phyloP scores from a whole-genome alignment of 2,888 invertebrate species.

The Entomobrya multifasciata region DNA sequence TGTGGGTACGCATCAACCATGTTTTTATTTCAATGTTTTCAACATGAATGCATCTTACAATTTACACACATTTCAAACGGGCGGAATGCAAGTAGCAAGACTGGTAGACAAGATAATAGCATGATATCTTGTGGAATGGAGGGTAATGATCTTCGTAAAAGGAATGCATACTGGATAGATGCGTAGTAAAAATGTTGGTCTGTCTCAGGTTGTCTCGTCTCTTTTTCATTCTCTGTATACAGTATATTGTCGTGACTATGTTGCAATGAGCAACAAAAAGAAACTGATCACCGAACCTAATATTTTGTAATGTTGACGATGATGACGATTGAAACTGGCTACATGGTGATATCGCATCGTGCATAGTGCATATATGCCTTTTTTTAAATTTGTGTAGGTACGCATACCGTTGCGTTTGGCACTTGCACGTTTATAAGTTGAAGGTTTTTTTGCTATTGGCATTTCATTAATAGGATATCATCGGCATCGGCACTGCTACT shows the following conservation, averaged over 20 bases:
- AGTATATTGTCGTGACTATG: background rate
- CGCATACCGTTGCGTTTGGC: background rate
- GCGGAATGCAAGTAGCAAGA: constrained; percentile 44
- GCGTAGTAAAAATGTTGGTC: constrained; percentile 28
- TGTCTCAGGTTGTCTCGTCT: constrained; percentile 44
- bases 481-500: constrained; percentile 7
- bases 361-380: background rate
- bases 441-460: constrained; percentile 26
- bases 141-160: constrained; percentile 64
- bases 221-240: background rate
- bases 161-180: constrained; percentile 26
- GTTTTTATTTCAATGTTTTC: background rate
- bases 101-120: constrained; percentile 40
- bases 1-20: background rate
- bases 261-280: background rate
- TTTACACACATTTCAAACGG: constrained; percentile 24
- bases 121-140: constrained; percentile 25
- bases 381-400: too few species aligned
- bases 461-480: constrained; percentile 24
- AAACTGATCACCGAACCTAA: constrained; percentile 7
- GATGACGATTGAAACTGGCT: background rate
- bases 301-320: constrained; percentile 19
- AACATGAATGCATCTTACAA: background rate
- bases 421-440: constrained; percentile 21
- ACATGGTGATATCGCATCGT: background rate